Base-by-base conservation (phyloP, 1,140 invertebrate species). In the Drosophila pallidifrons region DNA sequence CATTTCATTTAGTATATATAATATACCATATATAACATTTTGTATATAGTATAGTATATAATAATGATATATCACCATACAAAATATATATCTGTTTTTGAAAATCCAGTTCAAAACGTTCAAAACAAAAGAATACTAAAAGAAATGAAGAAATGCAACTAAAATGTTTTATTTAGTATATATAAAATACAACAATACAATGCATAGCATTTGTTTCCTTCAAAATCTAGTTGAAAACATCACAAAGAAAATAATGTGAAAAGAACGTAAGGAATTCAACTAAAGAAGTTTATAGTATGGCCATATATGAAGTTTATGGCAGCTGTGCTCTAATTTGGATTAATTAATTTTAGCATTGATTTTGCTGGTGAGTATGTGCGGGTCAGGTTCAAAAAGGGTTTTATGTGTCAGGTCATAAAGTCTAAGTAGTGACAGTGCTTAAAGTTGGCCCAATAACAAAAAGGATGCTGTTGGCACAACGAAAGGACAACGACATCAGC, bases 271-370 rank as follows among this genome's bases (percentile, higher is more conserved):
- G 7, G 38, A 41, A 41, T 41, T 41, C 10, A 41, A 41, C 15
- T 47, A 20, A 10, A 1, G n/a, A 5, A 6, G 4, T 52, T 13
- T 52, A 5, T 32, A 25, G 20, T 25, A 25, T 25, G 5, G 45
- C n/a, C 61, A 49, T 58, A 43, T 20, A 25, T 25, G 20, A 25
- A 57, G 16, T 69, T 82, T 81, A 75, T 71, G 57, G 25, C 30
- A 49, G 55, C 43, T 55, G 32, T 32, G 51, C 41, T 68, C 66
- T 74, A 64, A 71, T 60, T 77, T 68, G 51, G 75, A 75, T 77
- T 81, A 85, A 85, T 85, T 85, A 85, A 65, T 81, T 81, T 65
- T 66, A 15, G 52, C 74, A 85, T 85, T 85, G 81, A 81, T 85
- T 81, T 68, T n/a, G 35, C 10, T 41, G 25, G 16, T 16, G 10